phyloP scores from a whole-genome alignment of 2,113 vertebrate species.

The Platysteira castanea region DNA sequence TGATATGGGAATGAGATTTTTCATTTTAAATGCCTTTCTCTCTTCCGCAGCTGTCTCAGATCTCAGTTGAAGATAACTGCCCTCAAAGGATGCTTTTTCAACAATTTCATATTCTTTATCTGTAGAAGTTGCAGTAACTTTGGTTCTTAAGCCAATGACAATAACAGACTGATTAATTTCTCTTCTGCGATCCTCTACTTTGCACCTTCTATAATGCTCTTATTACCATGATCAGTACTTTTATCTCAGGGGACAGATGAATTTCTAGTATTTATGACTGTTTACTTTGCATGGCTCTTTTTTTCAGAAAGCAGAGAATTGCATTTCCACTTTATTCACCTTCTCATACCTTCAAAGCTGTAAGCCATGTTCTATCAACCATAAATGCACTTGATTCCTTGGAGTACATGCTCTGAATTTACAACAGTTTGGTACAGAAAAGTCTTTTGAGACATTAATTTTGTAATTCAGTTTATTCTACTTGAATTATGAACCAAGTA shows the following conservation, averaged over 20 bases:
- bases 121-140: not conserved
- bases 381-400: constrained; percentile 55
- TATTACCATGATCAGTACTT: constrained; percentile 23
- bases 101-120: not conserved
- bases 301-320: not conserved
- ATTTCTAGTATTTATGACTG: constrained; percentile 38
- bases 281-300: constrained; percentile 5
- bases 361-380: constrained; percentile 58
- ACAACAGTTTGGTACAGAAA: constrained; percentile 25
- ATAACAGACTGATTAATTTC: constrained; percentile 13
- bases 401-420: constrained; percentile 56
- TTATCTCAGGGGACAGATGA: constrained; percentile 6
- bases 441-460: constrained; percentile 53
- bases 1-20: not conserved
- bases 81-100: not conserved
- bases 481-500: constrained; percentile 53
- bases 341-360: constrained; percentile 49
- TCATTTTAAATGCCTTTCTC: not conserved
- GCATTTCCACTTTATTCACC: constrained; percentile 39
- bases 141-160: not conserved
- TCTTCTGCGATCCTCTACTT: not conserved
- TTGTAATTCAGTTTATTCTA: constrained; percentile 50
- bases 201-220: not conserved
- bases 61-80: not conserved
- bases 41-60: not conserved